These are phyloP conservation scores for Meiosimyza decipiens DNA, from an alignment of 2,888 invertebrate species.

Conservation along the genomic window DNA sequence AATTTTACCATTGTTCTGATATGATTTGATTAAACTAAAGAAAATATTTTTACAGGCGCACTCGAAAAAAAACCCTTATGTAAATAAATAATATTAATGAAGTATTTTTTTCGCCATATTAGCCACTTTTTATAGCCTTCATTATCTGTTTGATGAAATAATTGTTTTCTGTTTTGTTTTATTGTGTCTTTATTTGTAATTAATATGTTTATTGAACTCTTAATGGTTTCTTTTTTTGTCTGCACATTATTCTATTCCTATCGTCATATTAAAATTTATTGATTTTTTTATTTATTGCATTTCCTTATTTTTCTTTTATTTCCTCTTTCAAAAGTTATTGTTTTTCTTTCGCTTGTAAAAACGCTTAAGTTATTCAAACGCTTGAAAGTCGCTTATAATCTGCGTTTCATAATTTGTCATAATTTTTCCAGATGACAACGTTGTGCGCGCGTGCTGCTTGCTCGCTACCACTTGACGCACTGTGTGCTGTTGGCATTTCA, in stretches of 20 bases:
- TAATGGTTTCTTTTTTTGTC: neutral
- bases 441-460: too few species aligned
- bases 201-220: constrained; percentile 20
- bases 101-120: neutral
- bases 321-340: neutral
- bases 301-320: constrained; percentile 1
- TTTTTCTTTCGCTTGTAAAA: neutral
- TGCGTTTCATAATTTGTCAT: constrained; percentile 24
- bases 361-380: neutral
- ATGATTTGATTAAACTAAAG: too few species aligned
- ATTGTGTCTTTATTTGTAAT: neutral
- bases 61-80: neutral
- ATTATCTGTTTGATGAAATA: neutral
- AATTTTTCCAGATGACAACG: neutral
- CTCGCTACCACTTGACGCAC: too few species aligned
- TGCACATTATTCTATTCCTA: neutral
- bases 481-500: too few species aligned
- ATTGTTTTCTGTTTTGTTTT: neutral
- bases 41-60: too few species aligned
- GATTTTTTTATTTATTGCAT: constrained; percentile 6
- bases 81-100: neutral
- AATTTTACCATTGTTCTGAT: too few species aligned
- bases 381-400: constrained; percentile 9
- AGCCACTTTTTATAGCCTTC: neutral
- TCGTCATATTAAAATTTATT: constrained; percentile 16